Base-by-base conservation (phyloP, 1,140 invertebrate species). In the Cotesia glomerata region DNA sequence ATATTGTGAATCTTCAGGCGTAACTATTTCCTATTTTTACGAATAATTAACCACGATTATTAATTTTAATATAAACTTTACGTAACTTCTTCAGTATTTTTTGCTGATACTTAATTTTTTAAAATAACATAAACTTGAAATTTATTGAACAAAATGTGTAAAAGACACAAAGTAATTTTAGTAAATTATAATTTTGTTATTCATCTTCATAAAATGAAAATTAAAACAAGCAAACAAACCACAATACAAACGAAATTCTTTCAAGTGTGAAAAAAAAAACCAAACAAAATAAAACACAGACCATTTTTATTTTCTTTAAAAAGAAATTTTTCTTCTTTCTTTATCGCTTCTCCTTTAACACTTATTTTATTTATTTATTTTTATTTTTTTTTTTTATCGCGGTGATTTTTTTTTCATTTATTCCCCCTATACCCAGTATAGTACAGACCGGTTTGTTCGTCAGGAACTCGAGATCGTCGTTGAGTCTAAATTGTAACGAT, bases 401-500 rank as follows among this genome's bases (percentile, higher is more conserved):
- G 5, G 4, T 62, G 32, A 62, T 62, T 62, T 35, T 34, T 67
- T 18, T 54, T 18, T 67, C 65, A 7, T 49, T 67, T 35, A 62
- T 62, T 52, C 14, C 18, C 65, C 32, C 39, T 26, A 26, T 3
- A 26, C 3, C 26, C 26, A 26, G 26, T 26, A 26, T 26, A 26
- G 26, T 26, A 26, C 26, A 67, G 11, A 45, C 45, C 65, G 52
- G 52, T 18, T 34, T 49, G 65, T 39, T 67, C 49, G 16, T 51
- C 26, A 52, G 65, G 67, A 69, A 36, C 69, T 51, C 26, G n/a
- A 49, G 67, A 69, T 58, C 61, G 39, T 16, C 39, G 61, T 71
- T 36, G 69, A 71, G 61, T 71, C 61, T 71, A 62, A 71, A 71
- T 71, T 49, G 59, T 71, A 71, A 71, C 69, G 69, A 71, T 71